Base-by-base conservation (phyloP, 2,888 invertebrate species). In the Agrypnus murinus region DNA sequence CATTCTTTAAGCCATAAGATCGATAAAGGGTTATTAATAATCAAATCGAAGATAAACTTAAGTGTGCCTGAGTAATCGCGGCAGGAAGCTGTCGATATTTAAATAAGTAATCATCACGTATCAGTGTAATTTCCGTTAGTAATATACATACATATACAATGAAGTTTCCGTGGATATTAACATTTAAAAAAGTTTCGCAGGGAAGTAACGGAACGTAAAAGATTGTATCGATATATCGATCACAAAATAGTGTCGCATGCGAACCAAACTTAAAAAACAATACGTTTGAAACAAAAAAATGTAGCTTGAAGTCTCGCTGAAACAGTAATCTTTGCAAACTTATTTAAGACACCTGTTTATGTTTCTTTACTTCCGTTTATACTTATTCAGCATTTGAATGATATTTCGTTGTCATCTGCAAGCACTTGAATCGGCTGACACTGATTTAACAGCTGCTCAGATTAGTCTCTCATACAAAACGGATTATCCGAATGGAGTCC, bases 11-110 rank as follows among this genome's bases (percentile, higher is more conserved):
- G 15, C 55, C 36, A 1, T 8, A 10, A 36, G 32, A 50, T 50
- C 50, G 31, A 31, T 50, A 55, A 36, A 55, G 55, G 36, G 36
- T 53, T 40, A 63, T 50, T 63, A 63, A 63, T 63, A 50, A 53
- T 15, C 14, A 34, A 19, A 25, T n/a, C 8, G 34, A 9, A 53
- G 64, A 64, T 64, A 50, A 62, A 64, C 53, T 32, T 32, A 38
- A 38, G 55, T 55, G 57, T 64, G 48, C 10, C 64, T 55, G 55
- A 50, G 64, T 34, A 48, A 48, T 32, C 38, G 64, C 43, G 55
- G 45, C 65, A 65, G 65, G 65, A 65, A 58, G 36, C 58, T 48
- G 58, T 58, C 58, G 65, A 57, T 65, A 58, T 65, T 58, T 65
- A 58, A 65, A 65, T 65, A 65, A 65, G 65, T 65, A 57, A 48